Evolutionary conservation across 1,140 invertebrate species (phyloP), one percentile per base, ranked within the genome.

Genomic region (Trinorchestia longiramus): DNA sequence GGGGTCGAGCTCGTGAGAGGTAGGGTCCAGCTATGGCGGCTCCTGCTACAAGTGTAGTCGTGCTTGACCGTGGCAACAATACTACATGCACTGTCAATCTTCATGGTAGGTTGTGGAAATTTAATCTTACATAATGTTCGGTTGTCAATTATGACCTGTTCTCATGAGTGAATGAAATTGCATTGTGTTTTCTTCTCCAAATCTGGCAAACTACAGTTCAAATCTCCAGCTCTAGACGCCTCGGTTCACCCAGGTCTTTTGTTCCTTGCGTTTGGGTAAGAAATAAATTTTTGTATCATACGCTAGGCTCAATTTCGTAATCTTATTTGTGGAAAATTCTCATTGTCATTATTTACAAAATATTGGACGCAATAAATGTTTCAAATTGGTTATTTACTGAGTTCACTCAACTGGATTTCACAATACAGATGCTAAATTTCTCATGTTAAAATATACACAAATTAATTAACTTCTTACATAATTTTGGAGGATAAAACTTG

Each of bases 31-130:
- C 98, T 98, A 98, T 98, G 98, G 98, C 98, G 98, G 98, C 98
- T 97, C 97, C 97, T 87, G 98, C 98, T 98, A 99, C 98, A 96
- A 96, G 96, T 96, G 99, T 99, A 97, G 98, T 99, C 97, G 98
- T 99, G 97, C 98, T 99, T 97, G 99, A 99, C 98, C 98, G 99
- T 97, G 99, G 99, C 97, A 99, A 99, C 98, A 99, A 99, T 98
- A 99, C 99, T 97, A 99, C 99, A 97, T 99, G 98, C 98, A 99
- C 99, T 97, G 98, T 99, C 97, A 99, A 99, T 98, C 98, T 99
- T 98, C 99, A 99, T 98, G 96, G 96, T 96, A 96, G 95, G 96
- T 96, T n/a, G 40, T 94, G 44, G 11, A 45, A 45, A 94, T 23
- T 94, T 45, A 77, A 36, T 15, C 28, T 77, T 23, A 77, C 62